These are phyloP conservation scores for Hystrix brachyura DNA, from an alignment of 2,113 vertebrate genomes.

Conservation along the genomic window DNA sequence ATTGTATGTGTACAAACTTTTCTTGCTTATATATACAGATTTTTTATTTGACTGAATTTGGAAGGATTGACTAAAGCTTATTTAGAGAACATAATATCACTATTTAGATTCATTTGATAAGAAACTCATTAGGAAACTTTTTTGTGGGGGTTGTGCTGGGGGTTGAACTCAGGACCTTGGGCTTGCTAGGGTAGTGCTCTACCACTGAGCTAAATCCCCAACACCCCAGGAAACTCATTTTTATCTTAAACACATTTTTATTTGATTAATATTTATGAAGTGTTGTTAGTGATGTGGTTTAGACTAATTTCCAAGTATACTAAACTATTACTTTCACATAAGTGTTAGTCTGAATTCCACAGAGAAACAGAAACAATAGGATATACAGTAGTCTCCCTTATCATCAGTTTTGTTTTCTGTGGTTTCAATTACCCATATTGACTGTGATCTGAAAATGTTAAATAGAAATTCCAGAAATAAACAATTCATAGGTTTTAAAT, in stretches of 20 bases:
- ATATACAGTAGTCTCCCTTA: not conserved
- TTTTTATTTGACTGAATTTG: slow-evolving; percentile 32
- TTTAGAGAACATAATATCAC: not conserved
- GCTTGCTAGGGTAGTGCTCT: too few species aligned
- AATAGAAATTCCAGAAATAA: not conserved
- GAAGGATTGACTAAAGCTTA: not conserved
- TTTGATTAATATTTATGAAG: slow-evolving; percentile 23
- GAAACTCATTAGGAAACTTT: not conserved
- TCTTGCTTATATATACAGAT: not conserved
- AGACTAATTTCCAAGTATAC: not conserved
- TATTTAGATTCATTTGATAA: not conserved
- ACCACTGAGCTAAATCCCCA: too few species aligned
- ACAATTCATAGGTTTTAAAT: not conserved
- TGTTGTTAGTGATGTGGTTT: not conserved
- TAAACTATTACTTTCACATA: not conserved
- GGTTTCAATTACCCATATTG: not conserved
- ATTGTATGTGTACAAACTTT: not conserved
- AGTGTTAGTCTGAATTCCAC: not conserved
- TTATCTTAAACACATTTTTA: not conserved
- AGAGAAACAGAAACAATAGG: not conserved
- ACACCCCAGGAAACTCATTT: not conserved
- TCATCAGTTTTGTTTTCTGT: not conserved
- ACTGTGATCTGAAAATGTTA: not conserved
- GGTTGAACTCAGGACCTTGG: too few species aligned
- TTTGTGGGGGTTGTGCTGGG: too few species aligned